Evolutionary conservation across 35 echinoderm and acorn worm genomes (phyloP), one percentile per base, ranked within the genome.

Genomic region (Hemicentrotus pulcherrimus): DNA sequence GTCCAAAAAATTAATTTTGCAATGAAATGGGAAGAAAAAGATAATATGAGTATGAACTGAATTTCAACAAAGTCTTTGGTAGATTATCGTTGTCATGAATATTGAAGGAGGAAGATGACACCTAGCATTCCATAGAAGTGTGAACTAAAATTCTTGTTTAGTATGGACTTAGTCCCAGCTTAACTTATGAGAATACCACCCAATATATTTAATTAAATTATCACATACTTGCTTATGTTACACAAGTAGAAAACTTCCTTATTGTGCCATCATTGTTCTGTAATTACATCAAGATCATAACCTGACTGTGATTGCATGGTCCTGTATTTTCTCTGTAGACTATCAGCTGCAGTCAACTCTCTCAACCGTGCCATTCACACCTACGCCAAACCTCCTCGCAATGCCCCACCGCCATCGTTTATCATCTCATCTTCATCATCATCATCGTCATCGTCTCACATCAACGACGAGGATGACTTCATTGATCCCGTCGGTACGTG

Each of bases 341-440:
- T 52, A 45, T 87, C 94, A 88, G 18, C 86, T 10, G 47, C 65
- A 52, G 86, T 88, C 46, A 93, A 93, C 48, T 93, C 91, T 19
- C 61, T 96, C 18, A 92, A 94, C 46, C 48, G 92, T 22, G 65
- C 92, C 22, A 92, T 96, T 19, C 95, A 96, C 87, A 96, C 90
- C 86, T 96, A 96, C 47, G 95, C 95, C 85, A 96, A 96, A 46
- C 95, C 95, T 55, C 95, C 95, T 86, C 92, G 50, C 18, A 86
- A 61, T 15, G 41, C 70, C 10, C 70, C 71, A n/a, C 47, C 95
- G 1, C 91, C 95, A 14, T 58, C 91, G 12, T 24, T 32, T 24
- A 47, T 93, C 91, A 93, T 93, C 91, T 50, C 91, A 32, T 58
- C 91, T 58, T 65, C 46, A 86, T 52, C 32, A 31, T 10, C 24